Base-by-base conservation (phyloP, 2,113 vertebrate genomes). In the Siniperca chuatsi region DNA sequence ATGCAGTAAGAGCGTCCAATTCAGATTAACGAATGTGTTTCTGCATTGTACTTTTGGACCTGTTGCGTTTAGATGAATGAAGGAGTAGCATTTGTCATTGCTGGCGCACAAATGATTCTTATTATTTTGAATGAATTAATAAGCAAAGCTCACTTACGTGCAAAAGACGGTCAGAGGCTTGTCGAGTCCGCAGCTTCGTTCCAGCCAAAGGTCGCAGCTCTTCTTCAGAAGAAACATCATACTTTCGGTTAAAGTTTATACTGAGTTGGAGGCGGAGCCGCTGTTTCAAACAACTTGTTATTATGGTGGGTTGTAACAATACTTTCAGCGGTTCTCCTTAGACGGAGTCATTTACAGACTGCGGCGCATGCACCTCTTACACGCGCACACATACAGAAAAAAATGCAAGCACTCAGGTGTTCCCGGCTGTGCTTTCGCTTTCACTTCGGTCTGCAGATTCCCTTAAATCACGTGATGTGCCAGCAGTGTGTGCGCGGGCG, bases 391-490 rank as follows among this genome's bases (percentile, higher is more conserved):
- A 4, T 6, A 3, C 16, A 23, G 2, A 6, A 33, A 35, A 10
- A 62, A 29, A 29, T 2, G 29, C 29, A 29, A 29, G 29, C 29
- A 2, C 29, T 73, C 81, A 79, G 67, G 61, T 89, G 72, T 29
- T 42, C 6, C 1, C 1, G 1, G 1, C 1, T 2, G 29, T 29
- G 0, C 12, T 71, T 60, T 67, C 69, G 10, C 68, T 90, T 89
- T 90, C 75, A 48, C 87, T 91, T 83, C 29, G 2, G 0, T 1
- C 3, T 0, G 1, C 1, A 0, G 9, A 40, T 88, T 92, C 85
- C 25, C 2, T 21, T 68, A 94, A 95, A 90, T 90, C 94, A 95
- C 87, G 90, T 95, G 94, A 94, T 90, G 40, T 93, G 25, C 67
- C 6, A 40, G 82, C 72, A 93, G 62, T 0, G 18, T 0, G 3